Conservation (phyloP, 2,888 invertebrate species). For the Chaetogeoica ovagalla region DNA sequence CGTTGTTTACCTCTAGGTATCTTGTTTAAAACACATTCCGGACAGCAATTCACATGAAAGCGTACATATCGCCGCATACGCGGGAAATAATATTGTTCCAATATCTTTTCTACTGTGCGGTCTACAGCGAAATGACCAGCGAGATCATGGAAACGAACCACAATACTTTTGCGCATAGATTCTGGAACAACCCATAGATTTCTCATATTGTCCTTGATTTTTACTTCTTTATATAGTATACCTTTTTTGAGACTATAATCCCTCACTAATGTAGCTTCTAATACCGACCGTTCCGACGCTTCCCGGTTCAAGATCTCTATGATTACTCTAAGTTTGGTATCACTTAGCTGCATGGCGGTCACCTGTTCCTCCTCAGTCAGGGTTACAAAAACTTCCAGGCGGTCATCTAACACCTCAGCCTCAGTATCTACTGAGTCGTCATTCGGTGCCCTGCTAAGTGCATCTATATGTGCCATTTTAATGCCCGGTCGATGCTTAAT, state of each 20-base stretch:
- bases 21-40: background rate
- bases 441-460: too few relatives aligned
- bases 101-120: background rate
- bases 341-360: background rate
- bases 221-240: background rate
- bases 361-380: background rate
- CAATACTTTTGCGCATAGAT: background rate
- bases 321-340: background rate
- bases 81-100: background rate
- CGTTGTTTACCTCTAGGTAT: background rate
- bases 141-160: background rate
- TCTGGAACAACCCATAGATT: background rate
- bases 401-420: background rate
- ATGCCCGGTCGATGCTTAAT: background rate
- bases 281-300: background rate
- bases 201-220: background rate
- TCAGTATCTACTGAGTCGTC: background rate
- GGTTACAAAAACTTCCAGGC: background rate
- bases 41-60: background rate
- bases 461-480: background rate
- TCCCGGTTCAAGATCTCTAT: background rate
- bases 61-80: background rate
- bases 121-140: background rate
- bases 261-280: background rate
- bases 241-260: background rate